Percentiles rank a stretch among this genome's conserved stretches.
Conservation (phyloP, 2,888 invertebrate genomes). For the Cephus runcator region DNA sequence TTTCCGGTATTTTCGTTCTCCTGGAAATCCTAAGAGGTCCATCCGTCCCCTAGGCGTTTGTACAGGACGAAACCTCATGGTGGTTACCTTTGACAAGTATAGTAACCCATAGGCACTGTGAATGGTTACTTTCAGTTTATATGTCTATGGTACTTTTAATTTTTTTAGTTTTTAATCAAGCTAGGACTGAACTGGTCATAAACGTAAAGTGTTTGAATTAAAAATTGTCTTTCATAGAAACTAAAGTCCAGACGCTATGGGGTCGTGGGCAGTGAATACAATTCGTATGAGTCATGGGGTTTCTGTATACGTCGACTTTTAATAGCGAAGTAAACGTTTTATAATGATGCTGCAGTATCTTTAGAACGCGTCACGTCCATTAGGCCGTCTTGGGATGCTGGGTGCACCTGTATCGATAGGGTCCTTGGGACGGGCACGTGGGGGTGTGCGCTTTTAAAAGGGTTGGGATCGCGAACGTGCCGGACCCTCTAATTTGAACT, state of each 20-base stretch:
- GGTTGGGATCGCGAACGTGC: conserved; percentile 34
- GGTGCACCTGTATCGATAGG: conserved; percentile 42
- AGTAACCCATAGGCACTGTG: neutral
- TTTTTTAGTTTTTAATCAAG: neutral
- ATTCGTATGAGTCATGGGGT: neutral
- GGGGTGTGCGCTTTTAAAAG: conserved; percentile 42
- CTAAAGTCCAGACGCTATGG: neutral
- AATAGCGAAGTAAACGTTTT: conserved; percentile 48
- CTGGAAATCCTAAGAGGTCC: neutral
- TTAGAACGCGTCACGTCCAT: conserved; percentile 48
- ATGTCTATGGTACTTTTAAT: neutral
- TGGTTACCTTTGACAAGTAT: neutral
- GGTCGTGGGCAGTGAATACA: neutral
- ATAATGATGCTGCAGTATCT: conserved; percentile 51
- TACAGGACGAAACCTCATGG: neutral
- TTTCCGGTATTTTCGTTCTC: neutral
- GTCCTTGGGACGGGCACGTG: conserved; percentile 22
- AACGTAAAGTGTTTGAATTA: neutral
- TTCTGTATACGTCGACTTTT: conserved; percentile 43
- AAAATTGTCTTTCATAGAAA: neutral
- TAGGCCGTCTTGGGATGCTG: conserved; percentile 28
- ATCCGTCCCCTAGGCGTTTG: neutral
- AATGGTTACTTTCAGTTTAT: neutral
- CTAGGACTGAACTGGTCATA: neutral
- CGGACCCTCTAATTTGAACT: conserved; percentile 49